phyloP scores from a whole-genome alignment of 35 echinoderm and acorn worm species.

The Holothuria glaberrima region DNA sequence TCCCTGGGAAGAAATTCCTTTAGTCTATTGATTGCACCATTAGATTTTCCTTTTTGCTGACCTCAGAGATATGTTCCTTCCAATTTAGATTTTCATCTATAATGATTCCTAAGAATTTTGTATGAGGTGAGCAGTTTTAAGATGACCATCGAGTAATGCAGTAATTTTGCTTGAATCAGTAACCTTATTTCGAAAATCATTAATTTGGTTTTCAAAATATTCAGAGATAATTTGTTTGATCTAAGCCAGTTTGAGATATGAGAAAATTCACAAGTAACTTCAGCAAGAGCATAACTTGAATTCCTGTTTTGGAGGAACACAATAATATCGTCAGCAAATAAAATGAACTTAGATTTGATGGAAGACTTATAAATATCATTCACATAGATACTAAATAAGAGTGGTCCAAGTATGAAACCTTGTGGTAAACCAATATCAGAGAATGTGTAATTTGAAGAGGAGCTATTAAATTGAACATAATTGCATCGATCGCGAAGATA shows the following conservation, averaged over 20 bases:
- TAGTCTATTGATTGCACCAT: slow-evolving; percentile 4
- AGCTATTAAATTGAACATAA: too few relatives aligned
- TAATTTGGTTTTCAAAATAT: too few relatives aligned
- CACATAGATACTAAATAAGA: too few relatives aligned
- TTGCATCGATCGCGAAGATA: too few relatives aligned
- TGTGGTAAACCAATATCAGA: too few relatives aligned
- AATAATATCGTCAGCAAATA: neutral
- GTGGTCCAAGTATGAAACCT: too few relatives aligned
- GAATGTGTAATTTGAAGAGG: too few relatives aligned
- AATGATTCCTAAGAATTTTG: slow-evolving; percentile 9
- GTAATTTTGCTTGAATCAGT: too few relatives aligned
- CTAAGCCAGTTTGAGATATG: neutral
- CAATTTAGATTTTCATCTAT: slow-evolving; percentile 32
- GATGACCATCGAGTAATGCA: too few relatives aligned
- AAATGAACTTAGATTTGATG: neutral
- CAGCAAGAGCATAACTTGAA: neutral
- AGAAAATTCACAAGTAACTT: neutral
- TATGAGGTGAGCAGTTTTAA: neutral
- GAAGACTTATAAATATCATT: too few relatives aligned
- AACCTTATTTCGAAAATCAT: too few relatives aligned
- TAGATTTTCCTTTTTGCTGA: neutral
- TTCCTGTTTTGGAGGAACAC: neutral
- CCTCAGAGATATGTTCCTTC: slow-evolving; percentile 19
- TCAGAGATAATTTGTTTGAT: neutral
- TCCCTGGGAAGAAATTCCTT: neutral